Conservation (phyloP, 2,113 vertebrate genomes). For the Rhynchomys soricoides region DNA sequence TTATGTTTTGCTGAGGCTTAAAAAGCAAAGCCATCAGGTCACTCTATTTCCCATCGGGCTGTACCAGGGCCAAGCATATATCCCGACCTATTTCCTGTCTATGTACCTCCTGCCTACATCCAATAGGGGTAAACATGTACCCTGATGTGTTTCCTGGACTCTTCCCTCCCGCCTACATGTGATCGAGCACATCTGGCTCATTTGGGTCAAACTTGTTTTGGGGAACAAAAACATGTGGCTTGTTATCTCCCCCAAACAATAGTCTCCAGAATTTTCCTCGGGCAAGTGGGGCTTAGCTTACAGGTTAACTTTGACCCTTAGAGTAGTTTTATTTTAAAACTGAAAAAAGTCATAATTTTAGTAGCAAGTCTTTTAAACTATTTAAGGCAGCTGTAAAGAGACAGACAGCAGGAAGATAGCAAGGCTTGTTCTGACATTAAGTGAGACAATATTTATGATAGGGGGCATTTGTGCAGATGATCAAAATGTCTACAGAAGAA, state of each 20-base stretch:
- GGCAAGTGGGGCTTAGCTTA: neutral
- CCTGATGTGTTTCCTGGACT: neutral
- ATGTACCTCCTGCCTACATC: neutral
- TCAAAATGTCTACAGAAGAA: neutral
- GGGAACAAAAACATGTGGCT: neutral
- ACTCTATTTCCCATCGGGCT: neutral
- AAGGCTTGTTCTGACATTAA: neutral
- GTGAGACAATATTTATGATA: neutral
- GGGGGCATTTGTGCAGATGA: neutral
- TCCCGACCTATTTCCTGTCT: neutral
- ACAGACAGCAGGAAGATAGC: neutral
- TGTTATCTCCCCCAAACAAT: neutral
- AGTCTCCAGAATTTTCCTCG: neutral
- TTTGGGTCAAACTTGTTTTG: neutral
- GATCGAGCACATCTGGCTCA: neutral
- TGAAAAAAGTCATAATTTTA: neutral
- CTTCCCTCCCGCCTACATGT: neutral
- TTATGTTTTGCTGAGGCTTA: neutral
- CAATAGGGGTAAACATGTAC: neutral
- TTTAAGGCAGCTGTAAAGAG: neutral
- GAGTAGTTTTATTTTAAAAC: slow-evolving; percentile 19
- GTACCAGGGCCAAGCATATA: neutral
- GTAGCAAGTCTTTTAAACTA: neutral
- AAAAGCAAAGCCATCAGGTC: neutral
- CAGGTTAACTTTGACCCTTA: neutral